phyloP scores from a whole-genome alignment of 2,113 vertebrate genomes.

The Triplophysa dalaica region DNA sequence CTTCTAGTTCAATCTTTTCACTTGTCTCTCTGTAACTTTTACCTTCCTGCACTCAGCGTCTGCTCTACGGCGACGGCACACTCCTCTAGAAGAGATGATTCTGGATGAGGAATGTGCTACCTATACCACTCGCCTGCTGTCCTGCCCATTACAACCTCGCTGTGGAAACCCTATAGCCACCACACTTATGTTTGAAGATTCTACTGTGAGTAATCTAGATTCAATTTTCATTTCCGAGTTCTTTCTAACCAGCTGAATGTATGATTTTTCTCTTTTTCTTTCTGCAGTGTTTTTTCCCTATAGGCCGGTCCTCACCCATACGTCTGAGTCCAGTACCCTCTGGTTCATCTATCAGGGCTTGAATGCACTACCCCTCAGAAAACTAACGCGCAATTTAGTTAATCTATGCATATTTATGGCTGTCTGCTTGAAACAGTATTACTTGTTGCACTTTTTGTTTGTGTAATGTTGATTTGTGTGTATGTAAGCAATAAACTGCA shows the following conservation, averaged over 20 bases:
- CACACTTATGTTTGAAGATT: slow-evolving; percentile 66
- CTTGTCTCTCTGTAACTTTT: slow-evolving; percentile 42
- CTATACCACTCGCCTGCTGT: slow-evolving; percentile 61
- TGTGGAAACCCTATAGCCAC: slow-evolving; percentile 73
- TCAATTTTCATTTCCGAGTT: neutral
- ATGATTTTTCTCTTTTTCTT: slow-evolving; percentile 20
- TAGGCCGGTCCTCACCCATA: slow-evolving; percentile 8
- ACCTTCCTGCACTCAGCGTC: slow-evolving; percentile 44
- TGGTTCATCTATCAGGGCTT: slow-evolving; percentile 6
- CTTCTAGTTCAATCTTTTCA: slow-evolving; percentile 13
- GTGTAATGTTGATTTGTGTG: neutral
- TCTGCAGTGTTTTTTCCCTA: slow-evolving; percentile 57
- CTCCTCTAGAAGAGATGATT: slow-evolving; percentile 64
- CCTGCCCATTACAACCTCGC: slow-evolving; percentile 50
- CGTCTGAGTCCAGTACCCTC: slow-evolving; percentile 14
- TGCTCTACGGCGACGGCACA: slow-evolving; percentile 61
- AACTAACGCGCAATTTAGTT: neutral
- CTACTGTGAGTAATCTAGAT: slow-evolving; percentile 62
- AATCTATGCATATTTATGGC: neutral
- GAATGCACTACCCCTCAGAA: neutral
- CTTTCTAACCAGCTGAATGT: neutral
- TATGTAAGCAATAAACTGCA: neutral
- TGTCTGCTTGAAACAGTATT: slow-evolving; percentile 4
- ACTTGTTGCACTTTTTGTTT: neutral
- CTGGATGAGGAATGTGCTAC: slow-evolving; percentile 75